Evolutionary conservation across 1,140 invertebrate species (phyloP).

Genomic region (Lutraria rhynchaena): DNA sequence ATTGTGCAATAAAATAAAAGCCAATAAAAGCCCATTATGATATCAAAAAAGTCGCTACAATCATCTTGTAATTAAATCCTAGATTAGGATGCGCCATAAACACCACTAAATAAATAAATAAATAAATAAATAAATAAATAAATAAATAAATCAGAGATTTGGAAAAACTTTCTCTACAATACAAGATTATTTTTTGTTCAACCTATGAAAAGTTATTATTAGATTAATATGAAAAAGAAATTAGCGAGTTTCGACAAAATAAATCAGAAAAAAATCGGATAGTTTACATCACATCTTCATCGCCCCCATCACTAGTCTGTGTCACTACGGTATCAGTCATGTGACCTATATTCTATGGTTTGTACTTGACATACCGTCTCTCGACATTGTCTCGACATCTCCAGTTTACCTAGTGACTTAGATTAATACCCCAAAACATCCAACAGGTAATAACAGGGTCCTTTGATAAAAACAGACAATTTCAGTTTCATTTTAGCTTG

Average conservation of each 20-base stretch:
- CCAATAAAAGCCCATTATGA: no score
- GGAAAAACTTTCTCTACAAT: no score
- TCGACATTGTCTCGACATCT: background rate
- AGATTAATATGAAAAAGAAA: background rate
- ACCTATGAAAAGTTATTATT: no score
- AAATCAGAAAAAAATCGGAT: background rate
- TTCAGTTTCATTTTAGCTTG: constrained; percentile 42
- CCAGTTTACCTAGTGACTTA: constrained; percentile 22
- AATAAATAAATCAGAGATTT: no score
- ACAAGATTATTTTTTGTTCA: no score
- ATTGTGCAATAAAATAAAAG: no score
- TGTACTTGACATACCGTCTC: background rate
- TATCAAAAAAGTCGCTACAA: no score
- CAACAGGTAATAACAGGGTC: constrained; percentile 18
- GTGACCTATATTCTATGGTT: background rate
- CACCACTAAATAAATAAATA: no score
- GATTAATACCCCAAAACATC: background rate
- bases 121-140: no score
- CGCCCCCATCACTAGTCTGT: background rate
- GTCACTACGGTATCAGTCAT: background rate
- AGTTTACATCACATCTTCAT: background rate
- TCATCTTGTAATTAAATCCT: no score
- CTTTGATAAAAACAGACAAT: constrained; percentile 11
- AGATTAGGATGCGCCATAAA: no score
- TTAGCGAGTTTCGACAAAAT: background rate